Conservation (phyloP, 2,888 invertebrate genomes). For the Terebella lapidaria region DNA sequence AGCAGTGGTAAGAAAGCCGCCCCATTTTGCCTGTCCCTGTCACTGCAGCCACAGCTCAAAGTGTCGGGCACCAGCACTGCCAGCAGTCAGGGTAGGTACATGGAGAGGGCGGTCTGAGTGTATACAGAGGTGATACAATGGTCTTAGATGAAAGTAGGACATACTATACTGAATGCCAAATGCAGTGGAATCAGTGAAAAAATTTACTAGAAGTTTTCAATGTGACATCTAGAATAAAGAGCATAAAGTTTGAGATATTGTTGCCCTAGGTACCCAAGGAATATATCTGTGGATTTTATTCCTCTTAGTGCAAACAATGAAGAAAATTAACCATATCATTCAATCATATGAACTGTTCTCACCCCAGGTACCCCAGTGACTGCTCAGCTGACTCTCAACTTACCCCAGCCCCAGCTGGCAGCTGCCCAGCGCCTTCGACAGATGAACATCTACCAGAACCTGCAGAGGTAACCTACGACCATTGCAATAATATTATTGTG, state of each 20-base stretch:
- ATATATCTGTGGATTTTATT: too few relatives aligned
- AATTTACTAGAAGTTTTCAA: too few relatives aligned
- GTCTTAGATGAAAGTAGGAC: too few relatives aligned
- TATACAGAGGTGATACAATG: too few relatives aligned
- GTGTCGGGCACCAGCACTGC: constrained; percentile 10
- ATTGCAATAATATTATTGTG: background rate
- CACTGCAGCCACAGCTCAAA: constrained; percentile 25
- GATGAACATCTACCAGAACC: background rate
- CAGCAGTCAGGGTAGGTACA: background rate
- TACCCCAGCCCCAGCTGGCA: constrained; percentile 10
- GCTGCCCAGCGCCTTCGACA: constrained; percentile 5
- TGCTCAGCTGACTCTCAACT: constrained; percentile 10
- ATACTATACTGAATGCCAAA: too few relatives aligned
- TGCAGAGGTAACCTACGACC: background rate
- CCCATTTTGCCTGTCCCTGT: constrained; percentile 42
- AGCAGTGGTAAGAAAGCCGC: constrained; percentile 19
- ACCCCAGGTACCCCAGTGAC: background rate
- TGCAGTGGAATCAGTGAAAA: too few relatives aligned
- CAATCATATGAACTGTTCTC: too few relatives aligned
- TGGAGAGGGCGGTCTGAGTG: background rate
- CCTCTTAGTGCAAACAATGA: too few relatives aligned
- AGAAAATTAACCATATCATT: too few relatives aligned
- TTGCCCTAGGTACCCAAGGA: too few relatives aligned
- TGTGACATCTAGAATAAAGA: too few relatives aligned
- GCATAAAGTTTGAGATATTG: too few relatives aligned